phyloP scores from a whole-genome alignment of 2,888 invertebrate species.

The Hyles lineata region DNA sequence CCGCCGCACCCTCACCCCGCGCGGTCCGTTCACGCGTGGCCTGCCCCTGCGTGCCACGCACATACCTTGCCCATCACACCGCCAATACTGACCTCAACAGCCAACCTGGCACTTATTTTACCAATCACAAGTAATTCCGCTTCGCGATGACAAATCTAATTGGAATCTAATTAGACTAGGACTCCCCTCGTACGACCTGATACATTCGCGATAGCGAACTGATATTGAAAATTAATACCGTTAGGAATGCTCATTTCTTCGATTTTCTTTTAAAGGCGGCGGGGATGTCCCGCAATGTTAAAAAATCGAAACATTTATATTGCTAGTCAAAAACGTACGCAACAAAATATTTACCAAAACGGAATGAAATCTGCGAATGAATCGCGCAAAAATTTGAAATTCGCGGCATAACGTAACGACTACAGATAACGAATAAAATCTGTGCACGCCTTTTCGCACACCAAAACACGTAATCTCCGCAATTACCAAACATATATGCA shows the following conservation, averaged over 20 bases:
- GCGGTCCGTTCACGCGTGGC: slow-evolving; percentile 25
- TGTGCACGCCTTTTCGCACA: not conserved
- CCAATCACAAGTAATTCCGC: slow-evolving; percentile 11
- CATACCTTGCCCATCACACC: slow-evolving; percentile 15
- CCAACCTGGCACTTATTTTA: slow-evolving; percentile 7
- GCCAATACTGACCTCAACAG: slow-evolving; percentile 17
- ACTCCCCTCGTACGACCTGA: not conserved
- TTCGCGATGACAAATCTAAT: slow-evolving; percentile 29
- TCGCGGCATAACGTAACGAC: slow-evolving; percentile 5
- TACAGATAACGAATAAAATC: slow-evolving; percentile 10
- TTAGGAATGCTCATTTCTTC: not conserved
- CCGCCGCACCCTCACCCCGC: slow-evolving; percentile 34
- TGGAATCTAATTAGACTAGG: slow-evolving; percentile 30
- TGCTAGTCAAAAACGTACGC: too few relatives aligned
- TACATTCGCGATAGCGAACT: not conserved
- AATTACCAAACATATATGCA: slow-evolving; percentile 27
- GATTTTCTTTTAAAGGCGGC: not conserved
- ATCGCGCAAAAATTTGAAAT: not conserved
- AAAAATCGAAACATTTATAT: too few relatives aligned
- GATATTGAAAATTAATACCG: slow-evolving; percentile 8
- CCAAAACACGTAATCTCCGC: not conserved
- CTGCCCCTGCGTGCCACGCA: slow-evolving; percentile 20
- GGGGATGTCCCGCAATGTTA: not conserved
- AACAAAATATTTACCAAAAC: not conserved
- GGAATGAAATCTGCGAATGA: not conserved